phyloP scores from a whole-genome alignment of 1,140 invertebrate genomes.

The Physella acuta region DNA sequence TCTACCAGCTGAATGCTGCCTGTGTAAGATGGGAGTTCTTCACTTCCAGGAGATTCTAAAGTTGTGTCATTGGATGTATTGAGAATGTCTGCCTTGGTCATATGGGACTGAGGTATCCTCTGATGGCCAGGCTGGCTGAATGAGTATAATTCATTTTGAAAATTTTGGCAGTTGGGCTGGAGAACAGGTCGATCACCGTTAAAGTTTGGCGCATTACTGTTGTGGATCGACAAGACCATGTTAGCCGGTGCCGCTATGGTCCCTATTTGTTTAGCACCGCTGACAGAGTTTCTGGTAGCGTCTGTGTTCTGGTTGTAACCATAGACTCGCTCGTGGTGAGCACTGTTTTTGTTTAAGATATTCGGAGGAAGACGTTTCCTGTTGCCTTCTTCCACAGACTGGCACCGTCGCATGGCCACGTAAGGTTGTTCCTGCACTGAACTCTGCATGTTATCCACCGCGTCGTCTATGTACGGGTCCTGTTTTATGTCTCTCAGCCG shows the following conservation, averaged over 20 bases:
- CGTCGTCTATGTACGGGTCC: not conserved
- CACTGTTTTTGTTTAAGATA: too few relatives aligned
- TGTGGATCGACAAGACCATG: not conserved
- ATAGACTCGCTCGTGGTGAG: too few relatives aligned
- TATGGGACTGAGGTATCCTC: not conserved
- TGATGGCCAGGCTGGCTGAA: not conserved
- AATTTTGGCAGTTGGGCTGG: not conserved
- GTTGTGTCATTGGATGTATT: not conserved
- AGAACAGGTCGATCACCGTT: not conserved
- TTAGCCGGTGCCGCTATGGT: not conserved
- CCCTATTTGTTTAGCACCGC: too few relatives aligned
- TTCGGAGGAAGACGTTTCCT: not conserved
- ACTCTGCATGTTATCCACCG: too few relatives aligned
- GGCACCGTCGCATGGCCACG: not conserved
- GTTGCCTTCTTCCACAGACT: constrained; percentile 1
- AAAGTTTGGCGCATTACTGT: not conserved
- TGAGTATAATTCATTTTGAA: not conserved
- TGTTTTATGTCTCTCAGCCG: not conserved
- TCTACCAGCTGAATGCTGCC: not conserved
- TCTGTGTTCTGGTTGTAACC: not conserved
- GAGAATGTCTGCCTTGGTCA: not conserved
- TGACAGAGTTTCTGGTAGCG: not conserved
- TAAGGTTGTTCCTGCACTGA: not conserved
- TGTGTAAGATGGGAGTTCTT: not conserved
- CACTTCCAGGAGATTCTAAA: not conserved